phyloP scores from a whole-genome alignment of 2,888 invertebrate species.

The Phorcus lineatus region DNA sequence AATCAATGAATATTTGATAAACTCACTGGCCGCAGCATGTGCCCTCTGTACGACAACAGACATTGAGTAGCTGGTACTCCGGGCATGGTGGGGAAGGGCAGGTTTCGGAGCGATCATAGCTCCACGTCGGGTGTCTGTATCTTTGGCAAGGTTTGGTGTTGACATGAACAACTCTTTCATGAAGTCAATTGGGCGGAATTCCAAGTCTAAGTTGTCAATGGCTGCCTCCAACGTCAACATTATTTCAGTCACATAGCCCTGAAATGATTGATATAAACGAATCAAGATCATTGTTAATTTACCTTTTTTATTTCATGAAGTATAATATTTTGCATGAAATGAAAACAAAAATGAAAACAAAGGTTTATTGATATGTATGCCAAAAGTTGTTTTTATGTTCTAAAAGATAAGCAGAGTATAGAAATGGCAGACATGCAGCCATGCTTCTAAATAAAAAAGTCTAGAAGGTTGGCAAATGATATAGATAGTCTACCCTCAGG shows the following conservation, averaged over 20 bases:
- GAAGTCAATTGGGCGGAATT: constrained; percentile 89
- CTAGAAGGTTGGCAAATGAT: too few species aligned
- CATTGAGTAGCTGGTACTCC: constrained; percentile 89
- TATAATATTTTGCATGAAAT: too few species aligned
- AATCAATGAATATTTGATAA: too few species aligned
- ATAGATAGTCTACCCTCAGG: too few species aligned
- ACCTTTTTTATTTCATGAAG: not conserved
- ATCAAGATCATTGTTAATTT: too few species aligned
- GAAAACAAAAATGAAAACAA: too few species aligned
- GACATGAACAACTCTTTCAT: constrained; percentile 94
- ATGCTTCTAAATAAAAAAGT: too few species aligned
- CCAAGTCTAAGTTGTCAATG: constrained; percentile 87
- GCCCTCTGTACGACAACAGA: constrained; percentile 86
- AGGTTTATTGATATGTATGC: too few species aligned
- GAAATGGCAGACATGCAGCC: too few species aligned
- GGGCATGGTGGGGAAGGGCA: constrained; percentile 84
- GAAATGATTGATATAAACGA: too few species aligned
- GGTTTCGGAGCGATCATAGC: constrained; percentile 68
- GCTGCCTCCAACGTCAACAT: constrained; percentile 95
- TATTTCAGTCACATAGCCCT: constrained; percentile 97
- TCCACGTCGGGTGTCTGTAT: constrained; percentile 59
- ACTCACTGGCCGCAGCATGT: constrained; percentile 53
- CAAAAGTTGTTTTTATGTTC: too few species aligned
- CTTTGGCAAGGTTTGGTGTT: constrained; percentile 86
- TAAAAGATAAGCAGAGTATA: too few species aligned